Evolutionary conservation across 2,113 vertebrate genomes (phyloP).

Genomic region (Xyrauchen texanus): DNA sequence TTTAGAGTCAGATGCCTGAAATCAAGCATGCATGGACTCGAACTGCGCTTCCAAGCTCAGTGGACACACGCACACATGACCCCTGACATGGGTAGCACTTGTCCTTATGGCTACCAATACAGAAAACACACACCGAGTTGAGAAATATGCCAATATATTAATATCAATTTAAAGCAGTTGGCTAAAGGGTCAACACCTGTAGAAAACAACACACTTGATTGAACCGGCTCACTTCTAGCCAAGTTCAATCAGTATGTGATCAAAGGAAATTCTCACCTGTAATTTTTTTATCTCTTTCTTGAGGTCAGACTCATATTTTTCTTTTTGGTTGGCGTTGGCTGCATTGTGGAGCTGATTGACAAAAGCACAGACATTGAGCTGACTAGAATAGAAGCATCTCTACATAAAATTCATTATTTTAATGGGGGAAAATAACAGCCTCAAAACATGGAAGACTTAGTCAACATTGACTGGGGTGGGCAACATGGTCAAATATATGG

Average conservation of each 20-base stretch:
- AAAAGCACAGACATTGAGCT: neutral
- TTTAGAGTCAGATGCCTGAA: constrained; percentile 37
- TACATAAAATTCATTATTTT: neutral
- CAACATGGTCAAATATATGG: neutral
- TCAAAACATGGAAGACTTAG: neutral
- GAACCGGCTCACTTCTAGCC: neutral
- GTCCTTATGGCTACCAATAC: neutral
- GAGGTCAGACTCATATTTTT: constrained; percentile 83
- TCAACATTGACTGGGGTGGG: neutral
- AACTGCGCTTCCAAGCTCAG: constrained; percentile 54
- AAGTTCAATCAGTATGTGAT: neutral
- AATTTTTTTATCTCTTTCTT: constrained; percentile 86
- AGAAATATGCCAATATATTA: neutral
- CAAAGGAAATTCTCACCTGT: constrained; percentile 68
- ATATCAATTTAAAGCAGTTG: neutral
- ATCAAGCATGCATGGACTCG: constrained; percentile 52
- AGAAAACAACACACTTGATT: neutral
- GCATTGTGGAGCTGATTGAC: constrained; percentile 78
- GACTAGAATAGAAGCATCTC: neutral
- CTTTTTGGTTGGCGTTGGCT: constrained; percentile 84
- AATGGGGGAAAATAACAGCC: neutral
- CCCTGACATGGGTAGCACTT: constrained; percentile 10
- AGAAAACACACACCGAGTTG: neutral
- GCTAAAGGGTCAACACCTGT: neutral
- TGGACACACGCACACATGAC: constrained; percentile 28